These are phyloP conservation scores for Hartigia nigra DNA, from an alignment of 2,888 invertebrate species.

Conservation along the genomic window DNA sequence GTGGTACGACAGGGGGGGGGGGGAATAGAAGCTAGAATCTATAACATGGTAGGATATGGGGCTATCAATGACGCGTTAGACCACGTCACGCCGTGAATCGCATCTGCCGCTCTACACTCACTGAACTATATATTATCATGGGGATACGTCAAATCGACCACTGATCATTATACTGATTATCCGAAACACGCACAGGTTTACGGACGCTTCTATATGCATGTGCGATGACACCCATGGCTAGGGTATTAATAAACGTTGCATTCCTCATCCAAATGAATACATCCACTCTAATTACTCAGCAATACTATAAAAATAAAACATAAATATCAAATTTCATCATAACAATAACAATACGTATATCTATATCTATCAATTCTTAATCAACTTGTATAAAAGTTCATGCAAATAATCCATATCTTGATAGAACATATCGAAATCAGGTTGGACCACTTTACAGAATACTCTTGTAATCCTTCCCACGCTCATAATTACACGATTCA, in stretches of 20 bases:
- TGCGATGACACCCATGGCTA: conserved; percentile 38
- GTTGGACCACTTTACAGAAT: background rate
- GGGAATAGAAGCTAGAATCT: conserved; percentile 20
- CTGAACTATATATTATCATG: conserved; percentile 53
- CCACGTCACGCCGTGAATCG: conserved; percentile 50
- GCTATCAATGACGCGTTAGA: conserved; percentile 58
- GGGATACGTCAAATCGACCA: conserved; percentile 59
- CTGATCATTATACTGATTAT: conserved; percentile 60
- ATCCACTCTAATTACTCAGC: background rate
- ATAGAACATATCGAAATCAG: background rate
- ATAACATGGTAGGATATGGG: conserved; percentile 17
- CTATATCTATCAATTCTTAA: background rate
- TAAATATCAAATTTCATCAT: no score
- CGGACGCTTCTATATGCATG: conserved; percentile 20
- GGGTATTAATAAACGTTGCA: conserved; percentile 44
- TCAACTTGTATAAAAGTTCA: no score
- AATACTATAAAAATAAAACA: background rate
- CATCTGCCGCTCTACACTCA: conserved; percentile 53
- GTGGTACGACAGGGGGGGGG: conserved; percentile 38
- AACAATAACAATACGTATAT: background rate
- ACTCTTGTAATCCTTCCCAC: background rate
- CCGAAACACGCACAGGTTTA: conserved; percentile 16
- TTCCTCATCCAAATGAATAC: background rate
- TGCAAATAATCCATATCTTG: no score
- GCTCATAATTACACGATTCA: background rate